Conservation (phyloP, 2,113 vertebrate genomes). For the Urocynchramus pylzowi region DNA sequence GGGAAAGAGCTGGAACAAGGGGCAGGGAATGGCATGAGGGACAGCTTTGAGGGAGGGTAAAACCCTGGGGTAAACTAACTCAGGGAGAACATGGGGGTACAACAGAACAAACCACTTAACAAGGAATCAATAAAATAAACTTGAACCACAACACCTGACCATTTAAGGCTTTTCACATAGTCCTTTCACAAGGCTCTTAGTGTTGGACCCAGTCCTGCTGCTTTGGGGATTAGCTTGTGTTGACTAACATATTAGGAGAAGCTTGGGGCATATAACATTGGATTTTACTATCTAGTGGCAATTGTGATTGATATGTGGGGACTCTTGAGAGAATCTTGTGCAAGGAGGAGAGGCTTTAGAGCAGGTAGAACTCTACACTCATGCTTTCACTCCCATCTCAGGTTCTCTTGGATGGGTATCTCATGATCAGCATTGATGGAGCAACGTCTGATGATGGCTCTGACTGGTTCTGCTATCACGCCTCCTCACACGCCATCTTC, state of each 20-base stretch:
- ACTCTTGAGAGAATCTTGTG: background rate
- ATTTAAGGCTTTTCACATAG: background rate
- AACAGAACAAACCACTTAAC: background rate
- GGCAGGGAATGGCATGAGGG: background rate
- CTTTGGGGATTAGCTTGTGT: background rate
- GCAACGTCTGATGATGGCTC: conserved; percentile 73
- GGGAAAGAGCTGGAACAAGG: background rate
- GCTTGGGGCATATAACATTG: background rate
- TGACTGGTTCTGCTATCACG: conserved; percentile 94
- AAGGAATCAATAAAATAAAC: background rate
- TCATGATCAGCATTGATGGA: conserved; percentile 94
- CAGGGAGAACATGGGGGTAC: background rate
- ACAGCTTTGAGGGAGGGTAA: background rate
- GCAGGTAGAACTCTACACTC: background rate
- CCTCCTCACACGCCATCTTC: conserved; percentile 89
- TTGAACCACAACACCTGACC: background rate
- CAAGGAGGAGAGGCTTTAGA: background rate
- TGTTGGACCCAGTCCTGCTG: background rate
- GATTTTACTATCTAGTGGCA: background rate
- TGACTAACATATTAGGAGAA: background rate
- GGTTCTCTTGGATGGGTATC: conserved; percentile 90
- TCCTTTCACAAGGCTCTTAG: background rate
- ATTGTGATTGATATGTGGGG: background rate
- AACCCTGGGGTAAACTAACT: background rate
- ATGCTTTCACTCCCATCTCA: conserved; percentile 11